phyloP scores from a whole-genome alignment of 2,888 invertebrate species.

The Dynastes grantii region DNA sequence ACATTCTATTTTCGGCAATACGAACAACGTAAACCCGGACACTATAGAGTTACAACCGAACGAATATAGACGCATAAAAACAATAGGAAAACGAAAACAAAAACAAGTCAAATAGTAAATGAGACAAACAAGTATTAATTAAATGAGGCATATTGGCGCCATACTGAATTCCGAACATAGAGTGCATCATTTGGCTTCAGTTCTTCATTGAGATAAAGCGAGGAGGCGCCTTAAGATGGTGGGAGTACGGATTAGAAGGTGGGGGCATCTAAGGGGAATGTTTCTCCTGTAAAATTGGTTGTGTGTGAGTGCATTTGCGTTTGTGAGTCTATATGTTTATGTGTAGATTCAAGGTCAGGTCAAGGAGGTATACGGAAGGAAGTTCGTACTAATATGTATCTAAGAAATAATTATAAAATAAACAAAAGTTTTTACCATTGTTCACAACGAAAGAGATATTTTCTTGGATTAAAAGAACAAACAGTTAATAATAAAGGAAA shows the following conservation, averaged over 20 bases:
- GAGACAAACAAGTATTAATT: slow-evolving; percentile 45
- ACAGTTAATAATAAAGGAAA: background rate
- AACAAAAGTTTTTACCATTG: slow-evolving; percentile 1
- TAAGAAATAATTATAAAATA: slow-evolving; percentile 15
- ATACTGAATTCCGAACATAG: slow-evolving; percentile 56
- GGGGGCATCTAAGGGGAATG: slow-evolving; percentile 56
- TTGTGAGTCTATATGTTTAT: slow-evolving; percentile 35
- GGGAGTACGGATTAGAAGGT: slow-evolving; percentile 52
- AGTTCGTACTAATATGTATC: slow-evolving; percentile 31
- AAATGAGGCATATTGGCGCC: slow-evolving; percentile 53
- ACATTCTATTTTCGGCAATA: slow-evolving; percentile 11
- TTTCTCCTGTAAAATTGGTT: slow-evolving; percentile 54
- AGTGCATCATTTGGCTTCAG: slow-evolving; percentile 57
- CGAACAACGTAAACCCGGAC: background rate
- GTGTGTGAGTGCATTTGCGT: slow-evolving; percentile 50
- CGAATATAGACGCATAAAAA: slow-evolving; percentile 16
- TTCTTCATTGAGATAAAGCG: slow-evolving; percentile 57
- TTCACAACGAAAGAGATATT: background rate
- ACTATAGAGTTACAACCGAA: background rate
- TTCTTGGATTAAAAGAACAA: background rate
- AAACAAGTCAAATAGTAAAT: slow-evolving; percentile 31
- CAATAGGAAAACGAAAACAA: slow-evolving; percentile 31
- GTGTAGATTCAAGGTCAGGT: slow-evolving; percentile 57
- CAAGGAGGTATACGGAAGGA: slow-evolving; percentile 57
- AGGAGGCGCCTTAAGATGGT: slow-evolving; percentile 58